Base-by-base conservation (phyloP, 2,797 vertebrate species). In the Halcyon badia region DNA sequence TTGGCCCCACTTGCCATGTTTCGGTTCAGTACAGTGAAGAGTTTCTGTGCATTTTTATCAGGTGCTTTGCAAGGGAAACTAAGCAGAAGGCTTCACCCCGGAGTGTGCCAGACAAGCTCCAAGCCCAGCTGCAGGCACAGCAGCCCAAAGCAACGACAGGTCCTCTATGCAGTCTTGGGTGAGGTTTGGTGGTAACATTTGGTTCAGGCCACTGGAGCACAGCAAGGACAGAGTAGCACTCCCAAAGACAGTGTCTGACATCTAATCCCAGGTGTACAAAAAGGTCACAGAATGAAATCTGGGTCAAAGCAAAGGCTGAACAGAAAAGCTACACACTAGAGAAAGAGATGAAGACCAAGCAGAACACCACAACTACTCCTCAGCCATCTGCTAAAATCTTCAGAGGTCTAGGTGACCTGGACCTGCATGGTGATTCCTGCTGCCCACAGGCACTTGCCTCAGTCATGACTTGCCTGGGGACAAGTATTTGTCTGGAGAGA, bases 51-150 rank as follows among this genome's bases (percentile, higher is more conserved):
- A 24, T 76, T 90, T 54, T 87, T 51, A 81, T 37, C 26, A 81
- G 49, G 35, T 61, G 83, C 42, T 95, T 84, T 87, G 73, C 73
- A 94, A 84, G 75, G 39, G 60, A 92, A 95, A 94, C 44, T 46
- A 87, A 84, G 82, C 2, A 0, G 35, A 90, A 85, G 54, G 52
- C 57, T 85, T 82, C 52, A 62, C 48, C 35, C n/a, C 1, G 0
- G 19, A 90, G 19, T 2, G 0, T 25, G 48, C 31, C 87, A 88
- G 80, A 62, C 6, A 0, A 1, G 10, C 57, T 60, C 61, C 5
- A 1, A 90, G 75, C 51, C 79, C 37, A 1, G 21, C 89, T 78
- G 35, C 28, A 41, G 26, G 82, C 9, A 0, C 70, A 46, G 75
- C 28, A 58, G 15, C 51, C 66, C 51, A 46, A 44, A 46, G 51